These are phyloP conservation scores for Ictalurus furcatus DNA, from an alignment of 2,113 vertebrate species.

Conservation along the genomic window DNA sequence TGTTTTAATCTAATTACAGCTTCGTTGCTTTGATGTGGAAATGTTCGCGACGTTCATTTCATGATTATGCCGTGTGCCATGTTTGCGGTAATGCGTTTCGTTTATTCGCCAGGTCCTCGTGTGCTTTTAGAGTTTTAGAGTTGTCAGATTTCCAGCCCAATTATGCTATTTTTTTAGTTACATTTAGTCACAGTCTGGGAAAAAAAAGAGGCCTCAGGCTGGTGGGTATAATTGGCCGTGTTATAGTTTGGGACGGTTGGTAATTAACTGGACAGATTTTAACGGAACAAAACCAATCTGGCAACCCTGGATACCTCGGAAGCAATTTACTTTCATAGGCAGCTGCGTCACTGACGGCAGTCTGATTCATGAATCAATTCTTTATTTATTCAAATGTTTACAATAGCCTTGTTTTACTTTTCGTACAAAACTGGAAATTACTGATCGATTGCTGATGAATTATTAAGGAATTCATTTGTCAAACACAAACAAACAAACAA, in stretches of 20 bases:
- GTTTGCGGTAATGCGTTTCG: background rate
- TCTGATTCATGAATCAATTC: background rate
- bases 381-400: background rate
- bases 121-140: background rate
- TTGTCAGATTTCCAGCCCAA: background rate
- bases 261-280: conserved; percentile 13
- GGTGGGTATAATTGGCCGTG: background rate
- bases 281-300: background rate
- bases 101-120: conserved; percentile 19
- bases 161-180: conserved; percentile 1
- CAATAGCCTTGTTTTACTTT: background rate
- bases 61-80: background rate
- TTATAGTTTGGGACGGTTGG: background rate
- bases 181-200: background rate
- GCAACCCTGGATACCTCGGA: background rate
- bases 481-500: background rate
- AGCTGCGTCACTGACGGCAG: background rate
- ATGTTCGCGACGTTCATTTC: background rate
- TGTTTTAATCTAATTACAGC: background rate
- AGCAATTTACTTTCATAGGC: background rate
- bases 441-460: background rate
- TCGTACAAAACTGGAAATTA: background rate
- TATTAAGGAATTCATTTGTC: background rate
- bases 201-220: background rate
- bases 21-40: background rate